Evolutionary conservation across 2,113 vertebrate genomes (phyloP).

Genomic region (Paradisaea rubra): DNA sequence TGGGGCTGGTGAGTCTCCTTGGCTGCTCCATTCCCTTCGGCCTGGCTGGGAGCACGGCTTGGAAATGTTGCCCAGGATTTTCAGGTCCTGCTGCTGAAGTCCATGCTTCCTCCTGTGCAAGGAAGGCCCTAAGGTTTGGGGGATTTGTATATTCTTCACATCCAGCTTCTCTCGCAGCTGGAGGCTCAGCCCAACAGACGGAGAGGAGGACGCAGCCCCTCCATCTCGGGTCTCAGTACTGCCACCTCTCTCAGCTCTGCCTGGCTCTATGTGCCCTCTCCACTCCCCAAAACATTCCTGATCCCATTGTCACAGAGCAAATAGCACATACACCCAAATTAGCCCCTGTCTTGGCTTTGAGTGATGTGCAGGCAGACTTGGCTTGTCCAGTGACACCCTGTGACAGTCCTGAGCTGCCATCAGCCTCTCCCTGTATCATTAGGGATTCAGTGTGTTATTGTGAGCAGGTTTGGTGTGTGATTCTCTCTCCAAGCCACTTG

Average conservation of each 20-base stretch:
- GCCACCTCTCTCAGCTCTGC: not conserved
- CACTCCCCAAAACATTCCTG: not conserved
- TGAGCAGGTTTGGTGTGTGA: not conserved
- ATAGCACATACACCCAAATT: not conserved
- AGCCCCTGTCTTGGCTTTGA: not conserved
- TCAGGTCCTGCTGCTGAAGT: not conserved
- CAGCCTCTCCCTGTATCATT: accelerated
- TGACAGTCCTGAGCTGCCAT: not conserved
- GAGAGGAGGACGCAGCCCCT: not conserved
- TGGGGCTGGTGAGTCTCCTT: not conserved
- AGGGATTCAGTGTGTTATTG: not conserved
- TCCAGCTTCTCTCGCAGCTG: accelerated
- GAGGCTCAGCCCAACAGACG: not conserved
- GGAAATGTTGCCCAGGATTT: accelerated
- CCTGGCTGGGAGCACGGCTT: accelerated
- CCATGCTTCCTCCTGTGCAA: not conserved
- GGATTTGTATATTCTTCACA: not conserved
- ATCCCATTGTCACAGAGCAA: not conserved
- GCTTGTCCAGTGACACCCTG: not conserved
- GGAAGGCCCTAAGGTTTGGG: not conserved
- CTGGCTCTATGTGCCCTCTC: not conserved
- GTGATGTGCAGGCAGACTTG: not conserved
- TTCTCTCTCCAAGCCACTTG: not conserved
- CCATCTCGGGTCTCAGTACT: accelerated
- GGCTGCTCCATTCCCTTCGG: accelerated